Evolutionary conservation across 2,888 invertebrate species (phyloP).

Genomic region (Epirrhoe alternata): DNA sequence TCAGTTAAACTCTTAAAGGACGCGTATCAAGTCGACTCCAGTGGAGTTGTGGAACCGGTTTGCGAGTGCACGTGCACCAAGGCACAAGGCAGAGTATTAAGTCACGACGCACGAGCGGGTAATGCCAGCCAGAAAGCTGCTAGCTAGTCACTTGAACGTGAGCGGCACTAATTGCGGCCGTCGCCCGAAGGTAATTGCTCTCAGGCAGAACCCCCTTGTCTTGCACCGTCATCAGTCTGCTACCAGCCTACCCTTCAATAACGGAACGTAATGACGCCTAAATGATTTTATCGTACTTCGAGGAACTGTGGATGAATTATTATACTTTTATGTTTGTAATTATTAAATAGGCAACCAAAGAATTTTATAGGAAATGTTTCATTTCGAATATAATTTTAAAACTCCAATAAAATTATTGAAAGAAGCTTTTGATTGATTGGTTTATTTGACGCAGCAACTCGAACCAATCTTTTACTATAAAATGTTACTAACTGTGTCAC

Average conservation of each 20-base stretch:
- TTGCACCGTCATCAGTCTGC: constrained; percentile 45
- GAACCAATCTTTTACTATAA: neutral
- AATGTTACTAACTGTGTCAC: no score
- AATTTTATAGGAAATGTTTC: no score
- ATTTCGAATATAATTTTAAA: constrained; percentile 7
- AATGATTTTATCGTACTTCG: constrained; percentile 42
- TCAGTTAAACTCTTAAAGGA: constrained; percentile 25
- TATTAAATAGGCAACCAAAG: no score
- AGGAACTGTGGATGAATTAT: no score
- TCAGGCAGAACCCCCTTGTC: constrained; percentile 44
- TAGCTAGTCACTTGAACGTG: constrained; percentile 49
- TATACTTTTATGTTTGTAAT: no score
- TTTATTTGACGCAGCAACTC: neutral
- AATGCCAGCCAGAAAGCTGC: constrained; percentile 27
- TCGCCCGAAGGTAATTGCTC: constrained; percentile 54
- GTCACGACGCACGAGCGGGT: constrained; percentile 43
- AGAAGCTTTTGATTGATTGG: constrained; percentile 15
- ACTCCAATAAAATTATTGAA: neutral
- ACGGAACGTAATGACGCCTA: constrained; percentile 55
- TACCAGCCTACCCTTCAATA: constrained; percentile 48
- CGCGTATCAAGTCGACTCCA: constrained; percentile 19
- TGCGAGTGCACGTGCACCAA: constrained; percentile 52
- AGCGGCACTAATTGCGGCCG: constrained; percentile 56
- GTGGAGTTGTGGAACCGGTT: constrained; percentile 56
- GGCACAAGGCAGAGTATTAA: constrained; percentile 40